Conservation (phyloP, 2,888 invertebrate species). For the Sarcophaga variegata region DNA sequence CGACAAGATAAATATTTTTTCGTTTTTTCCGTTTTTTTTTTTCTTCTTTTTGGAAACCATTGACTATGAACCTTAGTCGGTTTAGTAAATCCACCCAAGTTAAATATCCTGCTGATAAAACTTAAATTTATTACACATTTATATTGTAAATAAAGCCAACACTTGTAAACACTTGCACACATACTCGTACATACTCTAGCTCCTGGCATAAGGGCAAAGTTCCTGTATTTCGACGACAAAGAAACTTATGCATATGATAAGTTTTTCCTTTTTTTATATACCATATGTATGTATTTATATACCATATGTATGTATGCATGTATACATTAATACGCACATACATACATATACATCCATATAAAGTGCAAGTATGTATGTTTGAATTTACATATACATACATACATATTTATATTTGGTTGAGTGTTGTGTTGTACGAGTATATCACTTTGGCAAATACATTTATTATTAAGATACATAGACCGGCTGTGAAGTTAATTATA, state of each 20-base stretch:
- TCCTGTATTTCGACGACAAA: conserved; percentile 19
- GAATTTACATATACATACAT: background rate
- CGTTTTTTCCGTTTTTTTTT: background rate
- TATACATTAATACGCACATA: background rate
- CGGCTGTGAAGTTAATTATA: conserved; percentile 76
- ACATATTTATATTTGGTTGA: background rate
- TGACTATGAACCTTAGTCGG: conserved; percentile 43
- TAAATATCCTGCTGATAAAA: conserved; percentile 55
- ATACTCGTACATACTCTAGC: background rate
- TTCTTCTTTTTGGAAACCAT: background rate
- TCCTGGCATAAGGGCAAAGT: conserved; percentile 9
- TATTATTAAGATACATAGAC: conserved; percentile 30
- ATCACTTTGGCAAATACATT: background rate
- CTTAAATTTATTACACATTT: conserved; percentile 62
- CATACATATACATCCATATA: background rate
- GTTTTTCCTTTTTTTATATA: too few species aligned
- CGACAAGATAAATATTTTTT: background rate
- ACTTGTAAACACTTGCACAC: background rate
- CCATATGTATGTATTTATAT: background rate
- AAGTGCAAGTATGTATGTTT: background rate
- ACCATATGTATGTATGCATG: background rate
- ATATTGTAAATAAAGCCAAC: background rate
- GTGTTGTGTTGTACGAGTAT: background rate
- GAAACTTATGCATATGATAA: background rate
- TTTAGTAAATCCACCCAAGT: conserved; percentile 37